Base-by-base conservation (phyloP, 2,888 invertebrate species). In the Selenia dentaria region DNA sequence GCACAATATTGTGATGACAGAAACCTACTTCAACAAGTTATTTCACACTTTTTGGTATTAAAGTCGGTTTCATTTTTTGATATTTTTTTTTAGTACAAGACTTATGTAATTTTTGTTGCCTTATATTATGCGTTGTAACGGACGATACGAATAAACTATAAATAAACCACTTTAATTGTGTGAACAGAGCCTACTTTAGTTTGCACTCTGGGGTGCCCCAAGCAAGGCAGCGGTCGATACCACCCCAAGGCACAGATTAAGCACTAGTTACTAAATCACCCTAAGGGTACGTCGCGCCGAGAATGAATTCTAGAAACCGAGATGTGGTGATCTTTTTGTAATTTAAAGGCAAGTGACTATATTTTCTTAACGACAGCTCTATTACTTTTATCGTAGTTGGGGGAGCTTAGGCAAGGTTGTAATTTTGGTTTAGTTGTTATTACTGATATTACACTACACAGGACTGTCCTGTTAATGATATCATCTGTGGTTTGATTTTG, bases 221-320 rank as follows among this genome's bases (percentile, higher is more conserved):
- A 22, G 22, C 6, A 14, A 33, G 33, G n/a, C 3, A 11, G 42
- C 43, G 45, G 33, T 45, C 45, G 45, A 45, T 45, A 39, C 22
- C 22, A 22, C 22, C 22, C 22, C 8, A 6, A 8, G 8, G 4
- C 22, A 6, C 8, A 22, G 22, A 22, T 6, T 8, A 22, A 8
- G 22, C 2, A 22, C 6, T 8, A 22, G 22, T 22, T 8, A 8
- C 3, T 22, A 22, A 6, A 22, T 8, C 34, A 3, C 28, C 39
- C 39, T 13, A 12, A 29, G 35, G 45, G 45, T 10, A 34, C 22
- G 44, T 10, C 33, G 33, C 31, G 32, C 24, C 41, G n/a, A n/a
- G n/a, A 3, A 12, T 2, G 2, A 6, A 22, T 22, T 22, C 22
- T 6, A 6, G 22, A 8, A 22, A 22, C 35, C 1, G 33, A 33